Conservation (phyloP, 2,113 vertebrate genomes). For the Megaceryle torquata region DNA sequence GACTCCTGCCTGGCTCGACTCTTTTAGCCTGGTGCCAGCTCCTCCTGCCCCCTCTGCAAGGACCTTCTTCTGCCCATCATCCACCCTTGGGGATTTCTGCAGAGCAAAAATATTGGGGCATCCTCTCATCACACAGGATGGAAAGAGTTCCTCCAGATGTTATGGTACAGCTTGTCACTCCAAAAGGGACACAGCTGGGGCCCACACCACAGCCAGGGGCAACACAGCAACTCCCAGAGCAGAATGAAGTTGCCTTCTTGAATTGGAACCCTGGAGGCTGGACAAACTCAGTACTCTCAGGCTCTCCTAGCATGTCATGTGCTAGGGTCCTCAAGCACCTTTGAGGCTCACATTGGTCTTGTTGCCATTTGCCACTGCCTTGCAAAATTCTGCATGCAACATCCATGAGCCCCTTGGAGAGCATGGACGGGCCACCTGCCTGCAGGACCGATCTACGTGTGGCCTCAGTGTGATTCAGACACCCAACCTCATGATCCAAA, state of each 20-base stretch:
- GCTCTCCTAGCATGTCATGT: fast-evolving
- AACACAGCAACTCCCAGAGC: neutral
- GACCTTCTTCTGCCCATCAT: too few relatives aligned
- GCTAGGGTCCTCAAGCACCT: neutral
- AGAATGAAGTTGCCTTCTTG: fast-evolving
- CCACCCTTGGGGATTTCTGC: too few relatives aligned
- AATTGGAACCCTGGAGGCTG: too few relatives aligned
- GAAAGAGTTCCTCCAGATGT: neutral
- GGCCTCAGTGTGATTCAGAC: neutral
- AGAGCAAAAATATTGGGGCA: too few relatives aligned
- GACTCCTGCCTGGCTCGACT: neutral
- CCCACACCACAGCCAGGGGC: neutral
- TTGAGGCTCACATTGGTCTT: fast-evolving
- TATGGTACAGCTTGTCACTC: too few relatives aligned
- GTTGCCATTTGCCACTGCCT: neutral
- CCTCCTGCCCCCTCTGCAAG: too few relatives aligned
- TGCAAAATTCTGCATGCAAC: neutral
- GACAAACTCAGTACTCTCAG: neutral
- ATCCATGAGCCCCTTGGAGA: neutral
- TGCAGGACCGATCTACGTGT: neutral
- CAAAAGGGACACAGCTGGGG: neutral
- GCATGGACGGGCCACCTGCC: neutral
- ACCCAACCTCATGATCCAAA: neutral
- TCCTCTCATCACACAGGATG: too few relatives aligned
- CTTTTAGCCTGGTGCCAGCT: too few relatives aligned